Evolutionary conservation across 2,113 vertebrate genomes (phyloP), one percentile per base, ranked within the genome.

Genomic region (Oncorhynchus mykiss): DNA sequence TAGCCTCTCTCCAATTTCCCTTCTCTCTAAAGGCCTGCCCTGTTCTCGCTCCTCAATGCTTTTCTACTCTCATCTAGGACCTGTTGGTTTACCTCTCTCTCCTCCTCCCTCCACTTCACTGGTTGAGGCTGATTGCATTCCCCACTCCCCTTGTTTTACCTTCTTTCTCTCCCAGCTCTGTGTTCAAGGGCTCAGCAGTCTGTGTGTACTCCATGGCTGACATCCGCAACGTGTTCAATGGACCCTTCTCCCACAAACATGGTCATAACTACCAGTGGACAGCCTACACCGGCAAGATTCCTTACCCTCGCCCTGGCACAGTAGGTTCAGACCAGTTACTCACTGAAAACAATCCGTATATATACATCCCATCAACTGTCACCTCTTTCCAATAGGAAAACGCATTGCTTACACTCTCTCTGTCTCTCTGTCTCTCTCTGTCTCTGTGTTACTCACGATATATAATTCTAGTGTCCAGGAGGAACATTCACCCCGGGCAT

Each of bases 191-290:
- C 78, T 95, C 95, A 2, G 95, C 95, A 0, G 94, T 96, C 71
- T 96, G 95, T 45, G 93, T 95, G 4, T 96, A 95, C 88, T 93
- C 94, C 0, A 95, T 95, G 93, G 91, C 93, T n/a, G 95, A 95
- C 45, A 93, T 96, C 75, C 94, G 95, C 74, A 94, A 94, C 0
- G 95, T 94, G 74, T 96, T 96, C 86, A 95, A 96, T 1, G 94
- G 95, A 24, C 94, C 95, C 4, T 96, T 95, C 76, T 93, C 95
- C 70, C 95, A 96, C 85, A 95, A 95, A 80, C 94, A 95, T 14
- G 95, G 95, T 2, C 94, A 93, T 79, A 94, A 94, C 80, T 95
- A 95, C 85, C 94, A 95, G 68, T 95, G 94, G 95, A 94, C 92
- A 0, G 93, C 94, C 11, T 95, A 95, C 78, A 93, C 90, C 3